phyloP scores from a whole-genome alignment of 2,797 vertebrate genomes.

The Masticophis lateralis region DNA sequence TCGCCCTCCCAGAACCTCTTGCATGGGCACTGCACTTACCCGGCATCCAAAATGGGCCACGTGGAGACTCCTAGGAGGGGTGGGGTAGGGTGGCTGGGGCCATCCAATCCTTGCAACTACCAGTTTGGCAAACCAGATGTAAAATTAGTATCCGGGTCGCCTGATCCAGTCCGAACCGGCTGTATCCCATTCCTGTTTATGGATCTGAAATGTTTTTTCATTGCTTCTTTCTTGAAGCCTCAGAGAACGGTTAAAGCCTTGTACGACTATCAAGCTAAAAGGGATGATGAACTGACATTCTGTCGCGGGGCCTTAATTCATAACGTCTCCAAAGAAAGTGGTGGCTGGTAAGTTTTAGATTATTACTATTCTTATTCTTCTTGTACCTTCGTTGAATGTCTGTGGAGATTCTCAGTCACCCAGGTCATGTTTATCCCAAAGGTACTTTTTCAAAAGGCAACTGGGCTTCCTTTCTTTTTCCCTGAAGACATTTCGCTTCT shows the following conservation, averaged over 20 bases:
- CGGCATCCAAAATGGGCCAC: no score
- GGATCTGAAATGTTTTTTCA: constrained; percentile 35
- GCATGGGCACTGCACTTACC: no score
- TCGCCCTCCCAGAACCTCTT: no score
- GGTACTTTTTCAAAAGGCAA: no score
- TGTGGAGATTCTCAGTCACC: background rate
- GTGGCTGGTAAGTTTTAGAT: constrained; percentile 83
- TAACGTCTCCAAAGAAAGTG: constrained; percentile 84
- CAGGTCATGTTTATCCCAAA: no score
- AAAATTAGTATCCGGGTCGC: no score
- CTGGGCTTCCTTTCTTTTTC: background rate
- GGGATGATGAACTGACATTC: constrained; percentile 86
- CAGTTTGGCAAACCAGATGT: no score
- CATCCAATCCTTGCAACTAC: no score
- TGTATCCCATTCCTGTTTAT: background rate
- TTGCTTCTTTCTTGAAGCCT: constrained; percentile 72
- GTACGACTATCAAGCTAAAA: constrained; percentile 85
- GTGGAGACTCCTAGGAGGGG: no score
- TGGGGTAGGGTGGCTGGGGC: no score
- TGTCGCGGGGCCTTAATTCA: constrained; percentile 88
- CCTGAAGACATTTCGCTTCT: background rate
- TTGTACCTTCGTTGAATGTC: background rate
- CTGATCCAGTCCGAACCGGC: no score
- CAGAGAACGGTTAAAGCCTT: constrained; percentile 86
- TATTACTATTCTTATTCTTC: background rate